These are phyloP conservation scores for Reticulitermes speratus DNA, from an alignment of 1,140 invertebrate genomes.

Conservation along the genomic window DNA sequence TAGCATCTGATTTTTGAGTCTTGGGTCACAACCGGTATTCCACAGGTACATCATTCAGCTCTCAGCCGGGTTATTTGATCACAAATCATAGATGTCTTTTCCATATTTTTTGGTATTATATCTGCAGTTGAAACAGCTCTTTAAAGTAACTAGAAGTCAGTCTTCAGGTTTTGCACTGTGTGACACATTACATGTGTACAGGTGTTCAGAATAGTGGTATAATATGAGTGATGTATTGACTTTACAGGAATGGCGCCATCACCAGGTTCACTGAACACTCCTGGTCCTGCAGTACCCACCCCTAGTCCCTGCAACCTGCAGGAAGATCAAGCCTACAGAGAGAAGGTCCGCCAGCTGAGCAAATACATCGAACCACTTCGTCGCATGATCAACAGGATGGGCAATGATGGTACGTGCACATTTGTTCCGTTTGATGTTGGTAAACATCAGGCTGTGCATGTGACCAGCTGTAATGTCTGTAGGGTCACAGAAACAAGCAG, in stretches of 20 bases:
- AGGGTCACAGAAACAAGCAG: too few relatives aligned
- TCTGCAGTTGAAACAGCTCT: too few relatives aligned
- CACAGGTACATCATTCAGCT: too few relatives aligned
- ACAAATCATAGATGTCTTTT: too few relatives aligned
- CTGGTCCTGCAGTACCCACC: constrained; percentile 64
- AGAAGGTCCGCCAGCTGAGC: constrained; percentile 87
- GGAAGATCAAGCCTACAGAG: constrained; percentile 87
- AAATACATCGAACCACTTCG: constrained; percentile 91
- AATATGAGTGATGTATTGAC: too few relatives aligned
- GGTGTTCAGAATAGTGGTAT: too few relatives aligned
- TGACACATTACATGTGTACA: too few relatives aligned
- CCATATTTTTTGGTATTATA: background rate
- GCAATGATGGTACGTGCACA: constrained; percentile 71
- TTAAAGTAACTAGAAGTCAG: too few relatives aligned
- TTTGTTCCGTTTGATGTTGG: constrained; percentile 26
- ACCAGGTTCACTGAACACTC: constrained; percentile 79
- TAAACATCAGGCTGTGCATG: background rate
- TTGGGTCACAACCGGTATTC: background rate
- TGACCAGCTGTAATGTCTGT: background rate
- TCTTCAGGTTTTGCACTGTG: too few relatives aligned
- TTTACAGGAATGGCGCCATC: constrained; percentile 69
- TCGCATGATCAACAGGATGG: constrained; percentile 81
- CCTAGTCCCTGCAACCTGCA: constrained; percentile 65
- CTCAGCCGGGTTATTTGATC: too few relatives aligned
- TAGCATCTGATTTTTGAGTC: background rate